Evolutionary conservation across 1,140 invertebrate species (phyloP).

Genomic region (Reticulitermes speratus): DNA sequence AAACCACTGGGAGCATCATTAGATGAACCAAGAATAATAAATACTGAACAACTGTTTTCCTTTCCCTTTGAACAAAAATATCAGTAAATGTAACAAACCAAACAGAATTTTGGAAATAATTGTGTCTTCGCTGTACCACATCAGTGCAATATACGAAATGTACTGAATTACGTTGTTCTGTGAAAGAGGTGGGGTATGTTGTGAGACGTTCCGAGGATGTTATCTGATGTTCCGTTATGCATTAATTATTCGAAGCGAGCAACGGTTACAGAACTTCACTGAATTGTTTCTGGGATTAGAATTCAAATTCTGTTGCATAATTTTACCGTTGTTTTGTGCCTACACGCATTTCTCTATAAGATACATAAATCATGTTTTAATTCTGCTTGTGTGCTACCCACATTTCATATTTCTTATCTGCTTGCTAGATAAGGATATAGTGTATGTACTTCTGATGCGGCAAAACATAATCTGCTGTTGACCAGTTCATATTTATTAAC

Average conservation of each 20-base stretch:
- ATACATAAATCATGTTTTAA: constrained; percentile 5
- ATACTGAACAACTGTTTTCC: too few species aligned
- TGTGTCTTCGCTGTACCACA: too few species aligned
- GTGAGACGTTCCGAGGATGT: background rate
- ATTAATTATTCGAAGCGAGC: background rate
- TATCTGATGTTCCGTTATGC: constrained; percentile 9
- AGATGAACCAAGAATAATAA: too few species aligned
- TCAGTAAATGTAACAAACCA: too few species aligned
- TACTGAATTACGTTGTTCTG: too few species aligned
- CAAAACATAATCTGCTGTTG: background rate
- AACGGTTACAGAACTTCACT: background rate
- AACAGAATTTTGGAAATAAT: too few species aligned
- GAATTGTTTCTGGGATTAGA: background rate
- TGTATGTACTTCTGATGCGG: background rate
- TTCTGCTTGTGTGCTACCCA: background rate
- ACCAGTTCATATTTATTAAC: background rate
- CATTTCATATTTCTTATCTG: background rate
- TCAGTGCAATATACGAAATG: too few species aligned
- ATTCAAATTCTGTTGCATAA: background rate
- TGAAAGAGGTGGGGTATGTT: background rate
- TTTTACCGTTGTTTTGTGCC: background rate
- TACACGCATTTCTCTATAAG: background rate
- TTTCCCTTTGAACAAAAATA: too few species aligned
- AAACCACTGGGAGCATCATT: too few species aligned
- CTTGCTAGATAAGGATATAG: background rate